Percentiles rank a stretch among this genome's conserved stretches.
Evolutionary conservation across 2,113 vertebrate genomes (phyloP).

Genomic region (Callipepla squamata): DNA sequence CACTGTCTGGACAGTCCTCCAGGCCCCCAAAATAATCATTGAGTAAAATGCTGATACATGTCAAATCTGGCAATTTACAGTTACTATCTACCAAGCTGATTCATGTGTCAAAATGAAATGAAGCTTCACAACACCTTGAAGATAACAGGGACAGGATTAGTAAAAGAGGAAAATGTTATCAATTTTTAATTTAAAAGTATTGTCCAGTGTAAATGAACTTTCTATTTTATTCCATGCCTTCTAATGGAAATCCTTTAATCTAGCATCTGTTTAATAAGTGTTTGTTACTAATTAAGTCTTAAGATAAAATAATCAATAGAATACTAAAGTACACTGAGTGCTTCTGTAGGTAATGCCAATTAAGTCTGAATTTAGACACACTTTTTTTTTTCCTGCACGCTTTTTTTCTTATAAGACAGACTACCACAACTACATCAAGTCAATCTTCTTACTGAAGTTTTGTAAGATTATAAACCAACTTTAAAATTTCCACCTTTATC

Average conservation of each 20-base stretch:
- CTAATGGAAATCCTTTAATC: background rate
- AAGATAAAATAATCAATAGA: background rate
- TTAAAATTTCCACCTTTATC: background rate
- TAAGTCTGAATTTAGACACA: background rate
- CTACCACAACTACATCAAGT: background rate
- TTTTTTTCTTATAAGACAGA: background rate
- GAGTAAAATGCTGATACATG: background rate
- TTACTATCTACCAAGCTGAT: background rate
- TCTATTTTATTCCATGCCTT: background rate
- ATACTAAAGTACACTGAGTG: background rate
- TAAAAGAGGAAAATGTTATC: background rate
- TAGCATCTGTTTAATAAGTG: background rate
- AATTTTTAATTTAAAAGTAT: background rate
- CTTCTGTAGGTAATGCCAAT: background rate
- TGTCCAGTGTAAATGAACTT: background rate
- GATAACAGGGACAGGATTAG: background rate
- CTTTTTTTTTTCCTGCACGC: too few species aligned
- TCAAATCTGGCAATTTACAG: background rate
- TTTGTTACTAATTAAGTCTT: background rate
- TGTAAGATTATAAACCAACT: background rate
- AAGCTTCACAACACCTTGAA: slow-evolving; percentile 19
- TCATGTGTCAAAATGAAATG: background rate
- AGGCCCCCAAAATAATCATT: background rate
- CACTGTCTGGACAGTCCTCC: background rate
- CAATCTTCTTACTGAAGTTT: background rate